Percentiles rank a stretch among this genome's conserved stretches.
These are phyloP conservation scores for Shargacucullia verbasci DNA, from an alignment of 2,888 invertebrate species.

Conservation along the genomic window DNA sequence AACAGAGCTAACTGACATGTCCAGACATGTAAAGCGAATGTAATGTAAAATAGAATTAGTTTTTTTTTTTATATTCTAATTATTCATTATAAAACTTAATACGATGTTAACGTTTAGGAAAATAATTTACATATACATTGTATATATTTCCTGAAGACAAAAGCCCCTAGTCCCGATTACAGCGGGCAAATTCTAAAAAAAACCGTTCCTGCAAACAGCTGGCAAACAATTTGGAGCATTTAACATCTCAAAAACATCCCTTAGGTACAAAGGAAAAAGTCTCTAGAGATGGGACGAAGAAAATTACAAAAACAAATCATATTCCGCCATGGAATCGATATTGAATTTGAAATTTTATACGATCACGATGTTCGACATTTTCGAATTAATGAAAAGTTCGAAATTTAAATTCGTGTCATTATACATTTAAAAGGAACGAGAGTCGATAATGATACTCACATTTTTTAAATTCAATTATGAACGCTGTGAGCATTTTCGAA, in stretches of 20 bases:
- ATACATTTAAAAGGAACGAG: slow-evolving; percentile 9
- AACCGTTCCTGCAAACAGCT: slow-evolving; percentile 29
- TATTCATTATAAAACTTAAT: too few relatives aligned
- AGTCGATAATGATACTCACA: slow-evolving; percentile 14
- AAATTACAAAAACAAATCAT: slow-evolving; percentile 9
- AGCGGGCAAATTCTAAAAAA: slow-evolving; percentile 19
- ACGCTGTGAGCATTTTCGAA: slow-evolving; percentile 3
- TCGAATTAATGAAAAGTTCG: slow-evolving; percentile 8
- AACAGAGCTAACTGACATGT: too few relatives aligned
- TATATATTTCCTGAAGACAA: neutral
- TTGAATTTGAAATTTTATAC: neutral
- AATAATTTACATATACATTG: slow-evolving; percentile 1
- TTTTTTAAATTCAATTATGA: slow-evolving; percentile 33
- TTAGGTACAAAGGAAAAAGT: slow-evolving; percentile 41
- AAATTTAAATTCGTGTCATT: slow-evolving; percentile 4
- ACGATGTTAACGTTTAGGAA: too few relatives aligned
- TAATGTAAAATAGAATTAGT: too few relatives aligned
- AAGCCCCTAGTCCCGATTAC: slow-evolving; percentile 20
- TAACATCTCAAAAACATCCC: slow-evolving; percentile 50
- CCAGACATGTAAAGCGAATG: too few relatives aligned
- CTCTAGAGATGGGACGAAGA: slow-evolving; percentile 38
- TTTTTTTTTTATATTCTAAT: too few relatives aligned
- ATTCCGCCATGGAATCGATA: slow-evolving; percentile 12
- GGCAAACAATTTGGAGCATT: slow-evolving; percentile 56
- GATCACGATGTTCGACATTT: neutral